A percentile compares a stretch with the other conserved stretches of the same genome.
Evolutionary conservation across 2,113 vertebrate genomes (phyloP).

Genomic region (Urocitellus parryii): DNA sequence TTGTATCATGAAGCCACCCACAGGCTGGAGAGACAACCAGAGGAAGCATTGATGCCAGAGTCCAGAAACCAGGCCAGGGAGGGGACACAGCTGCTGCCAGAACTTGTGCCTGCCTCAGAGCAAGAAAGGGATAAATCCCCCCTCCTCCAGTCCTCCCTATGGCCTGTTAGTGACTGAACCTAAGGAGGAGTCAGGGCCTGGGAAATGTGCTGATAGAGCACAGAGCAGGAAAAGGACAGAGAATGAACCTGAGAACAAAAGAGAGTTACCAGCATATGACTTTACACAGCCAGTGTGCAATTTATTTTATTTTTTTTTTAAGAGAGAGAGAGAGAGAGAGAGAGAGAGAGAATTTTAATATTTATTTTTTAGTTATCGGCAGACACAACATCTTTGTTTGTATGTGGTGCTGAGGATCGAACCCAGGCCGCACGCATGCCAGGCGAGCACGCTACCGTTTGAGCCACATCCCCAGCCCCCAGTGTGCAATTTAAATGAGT

Average conservation of each 20-base stretch:
- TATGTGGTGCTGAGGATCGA: too few relatives aligned
- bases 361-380: too few relatives aligned
- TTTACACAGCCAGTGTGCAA: neutral
- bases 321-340: too few relatives aligned
- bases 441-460: too few relatives aligned
- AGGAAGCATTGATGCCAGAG: neutral
- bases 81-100: neutral
- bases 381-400: too few relatives aligned
- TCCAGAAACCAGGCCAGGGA: neutral
- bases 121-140: neutral
- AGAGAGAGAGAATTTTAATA: too few relatives aligned
- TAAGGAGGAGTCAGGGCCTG: neutral
- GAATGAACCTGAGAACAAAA: neutral
- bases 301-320: too few relatives aligned
- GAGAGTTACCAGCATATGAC: neutral
- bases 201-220: neutral
- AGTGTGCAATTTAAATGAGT: neutral
- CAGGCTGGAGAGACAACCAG: neutral
- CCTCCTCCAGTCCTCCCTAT: neutral
- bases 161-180: neutral
- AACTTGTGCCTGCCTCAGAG: fast-evolving
- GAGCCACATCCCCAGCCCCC: too few relatives aligned
- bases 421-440: too few relatives aligned
- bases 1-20: neutral
- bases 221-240: neutral